Conservation (phyloP, 2,888 invertebrate species). For the Trimorus sp. region DNA sequence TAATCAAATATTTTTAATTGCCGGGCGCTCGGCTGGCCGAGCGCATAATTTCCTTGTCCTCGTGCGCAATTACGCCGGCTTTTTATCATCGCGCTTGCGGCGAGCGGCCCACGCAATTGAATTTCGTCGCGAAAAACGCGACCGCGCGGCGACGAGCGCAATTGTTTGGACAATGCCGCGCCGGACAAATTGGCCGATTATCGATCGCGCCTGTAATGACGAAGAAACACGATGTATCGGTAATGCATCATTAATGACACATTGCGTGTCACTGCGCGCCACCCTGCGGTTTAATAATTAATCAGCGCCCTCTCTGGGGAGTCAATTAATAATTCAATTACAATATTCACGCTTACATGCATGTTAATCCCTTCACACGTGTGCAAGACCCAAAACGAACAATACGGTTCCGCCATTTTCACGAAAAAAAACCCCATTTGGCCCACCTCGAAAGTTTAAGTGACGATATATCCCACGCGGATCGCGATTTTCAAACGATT, state of each 20-base stretch:
- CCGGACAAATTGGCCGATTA: conserved; percentile 30
- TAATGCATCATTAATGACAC: conserved; percentile 48
- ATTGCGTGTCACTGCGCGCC: conserved; percentile 39
- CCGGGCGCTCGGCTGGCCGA: neutral
- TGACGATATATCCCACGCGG: neutral
- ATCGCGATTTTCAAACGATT: neutral
- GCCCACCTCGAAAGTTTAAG: neutral
- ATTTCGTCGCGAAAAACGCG: conserved; percentile 5
- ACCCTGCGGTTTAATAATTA: conserved; percentile 46
- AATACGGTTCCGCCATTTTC: neutral
- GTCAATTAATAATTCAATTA: conserved; percentile 54
- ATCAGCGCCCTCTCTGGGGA: conserved; percentile 33
- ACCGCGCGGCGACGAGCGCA: neutral
- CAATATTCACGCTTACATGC: conserved; percentile 28
- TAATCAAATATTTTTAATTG: conserved; percentile 19
- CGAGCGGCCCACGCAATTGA: conserved; percentile 8
- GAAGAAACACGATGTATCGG: conserved; percentile 38
- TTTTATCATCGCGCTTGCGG: conserved; percentile 13
- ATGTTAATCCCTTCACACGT: conserved; percentile 32
- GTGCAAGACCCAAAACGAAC: neutral
- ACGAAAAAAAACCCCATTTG: neutral
- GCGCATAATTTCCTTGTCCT: conserved; percentile 7
- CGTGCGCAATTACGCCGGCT: conserved; percentile 4
- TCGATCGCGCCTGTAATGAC: conserved; percentile 31
- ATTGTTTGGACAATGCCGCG: neutral